Base-by-base conservation (phyloP, 2,888 invertebrate genomes). In the Vanessa cardui region DNA sequence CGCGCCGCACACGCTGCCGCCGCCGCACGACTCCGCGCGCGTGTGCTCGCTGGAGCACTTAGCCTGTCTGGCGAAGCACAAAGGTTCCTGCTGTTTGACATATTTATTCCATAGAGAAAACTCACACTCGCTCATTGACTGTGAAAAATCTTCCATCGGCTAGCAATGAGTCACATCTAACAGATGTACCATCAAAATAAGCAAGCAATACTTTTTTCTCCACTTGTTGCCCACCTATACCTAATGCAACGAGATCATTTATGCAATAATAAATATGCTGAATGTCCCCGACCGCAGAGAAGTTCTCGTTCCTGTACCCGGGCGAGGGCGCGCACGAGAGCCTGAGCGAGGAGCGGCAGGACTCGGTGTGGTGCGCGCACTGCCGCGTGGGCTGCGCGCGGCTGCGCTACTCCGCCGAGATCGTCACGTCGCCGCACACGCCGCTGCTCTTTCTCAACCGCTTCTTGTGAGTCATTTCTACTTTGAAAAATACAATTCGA, bases 1-100 rank as follows among this genome's bases (percentile, higher is more conserved):
- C 74, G 77, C 89, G 67, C 94, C 93, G 1, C 93, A 91, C 76
- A 88, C 80, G 69, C 75, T 89, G 74, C 81, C 80, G 49, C 74
- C 77, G n/a, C 74, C 62, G 3, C 60, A 61, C n/a, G 73, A 72
- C 12, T 61, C 59, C 12, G 18, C 50, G 1, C 9, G n/a, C 4
- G 20, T 45, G 33, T 85, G 86, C 71, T 76, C 80, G 1, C 72
- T 83, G 3, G 73, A 75, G 4, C 77, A 85, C 31, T 68, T 84
- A 0, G 44, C 69, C 39, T 87, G 87, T 71, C 84, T 86, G 9
- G 76, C 79, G 62, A 83, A 84, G 60, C 81, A 86, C 58, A 77
- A 71, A 70, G 81, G 84, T 83, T n/a, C n/a, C n/a, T n/a, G n/a
- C n/a, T n/a, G n/a, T n/a, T n/a, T n/a, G n/a, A 49, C 8, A 8